Evolutionary conservation across 2,113 vertebrate genomes (phyloP).

Genomic region (Picathartes gymnocephalus): DNA sequence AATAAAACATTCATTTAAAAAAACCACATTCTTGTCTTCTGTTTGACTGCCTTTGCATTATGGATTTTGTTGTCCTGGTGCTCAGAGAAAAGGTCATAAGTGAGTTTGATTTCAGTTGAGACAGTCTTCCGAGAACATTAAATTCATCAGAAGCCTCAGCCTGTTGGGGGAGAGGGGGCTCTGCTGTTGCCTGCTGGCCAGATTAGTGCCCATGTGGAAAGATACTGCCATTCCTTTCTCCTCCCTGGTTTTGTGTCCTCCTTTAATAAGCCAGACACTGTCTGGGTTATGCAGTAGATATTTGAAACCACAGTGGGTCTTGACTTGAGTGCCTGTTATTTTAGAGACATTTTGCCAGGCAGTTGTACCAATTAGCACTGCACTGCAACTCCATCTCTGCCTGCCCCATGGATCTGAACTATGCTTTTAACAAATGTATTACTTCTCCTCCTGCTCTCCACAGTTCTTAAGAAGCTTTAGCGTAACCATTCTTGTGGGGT

Average conservation of each 20-base stretch:
- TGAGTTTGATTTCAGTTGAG: conserved; percentile 43
- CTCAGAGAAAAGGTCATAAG: conserved; percentile 33
- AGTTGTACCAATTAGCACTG: not conserved
- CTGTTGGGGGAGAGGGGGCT: not conserved
- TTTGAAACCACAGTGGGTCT: not conserved
- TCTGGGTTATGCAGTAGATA: not conserved
- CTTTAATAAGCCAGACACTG: not conserved
- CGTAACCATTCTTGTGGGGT: not conserved
- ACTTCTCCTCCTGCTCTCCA: not conserved
- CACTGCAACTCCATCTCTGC: not conserved
- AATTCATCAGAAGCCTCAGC: not conserved
- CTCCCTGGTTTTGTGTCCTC: not conserved
- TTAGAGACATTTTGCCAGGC: not conserved
- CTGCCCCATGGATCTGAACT: not conserved
- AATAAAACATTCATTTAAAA: conserved; percentile 68
- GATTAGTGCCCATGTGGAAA: not conserved
- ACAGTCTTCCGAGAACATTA: not conserved
- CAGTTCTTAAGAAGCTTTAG: not conserved
- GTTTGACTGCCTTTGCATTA: conserved; percentile 1
- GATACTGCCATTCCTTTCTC: rapidly evolving
- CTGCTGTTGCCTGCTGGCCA: not conserved
- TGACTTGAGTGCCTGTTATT: not conserved
- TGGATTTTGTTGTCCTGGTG: conserved; percentile 30
- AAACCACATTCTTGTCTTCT: not conserved
- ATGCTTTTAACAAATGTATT: not conserved